Percentiles rank a stretch among this genome's conserved stretches.
Conservation (phyloP, 1,140 invertebrate genomes). For the Leptinotarsa lineolata region DNA sequence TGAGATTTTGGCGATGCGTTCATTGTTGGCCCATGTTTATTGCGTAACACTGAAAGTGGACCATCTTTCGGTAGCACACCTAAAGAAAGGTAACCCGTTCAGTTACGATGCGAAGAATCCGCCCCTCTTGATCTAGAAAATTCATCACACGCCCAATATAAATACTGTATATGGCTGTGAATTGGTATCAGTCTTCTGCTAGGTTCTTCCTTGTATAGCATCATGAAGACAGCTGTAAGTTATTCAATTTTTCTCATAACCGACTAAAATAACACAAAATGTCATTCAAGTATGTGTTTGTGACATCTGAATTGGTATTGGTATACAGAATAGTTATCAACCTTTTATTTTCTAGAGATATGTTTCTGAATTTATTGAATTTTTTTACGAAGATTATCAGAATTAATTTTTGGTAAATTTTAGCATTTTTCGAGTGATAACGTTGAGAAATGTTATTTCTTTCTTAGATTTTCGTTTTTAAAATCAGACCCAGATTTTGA, state of each 20-base stretch:
- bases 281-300: no score
- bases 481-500: no score
- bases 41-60: conserved; percentile 36
- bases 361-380: no score
- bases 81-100: conserved; percentile 32
- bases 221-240: conserved; percentile 45
- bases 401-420: no score
- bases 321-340: no score
- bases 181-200: conserved; percentile 46
- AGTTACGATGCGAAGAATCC: conserved; percentile 29
- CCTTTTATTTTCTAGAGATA: no score
- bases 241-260: background rate
- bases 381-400: no score
- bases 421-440: no score
- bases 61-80: conserved; percentile 35
- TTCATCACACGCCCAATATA: conserved; percentile 28
- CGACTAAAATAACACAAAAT: no score
- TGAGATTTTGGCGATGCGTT: background rate
- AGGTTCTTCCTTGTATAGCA: conserved; percentile 36
- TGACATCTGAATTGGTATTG: no score
- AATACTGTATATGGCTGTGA: conserved; percentile 28
- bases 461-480: no score
- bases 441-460: no score
- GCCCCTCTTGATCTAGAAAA: conserved; percentile 26
- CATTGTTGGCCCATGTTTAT: conserved; percentile 2